phyloP scores from a whole-genome alignment of 1,140 invertebrate species.

The Drosophila nigrodunni region DNA sequence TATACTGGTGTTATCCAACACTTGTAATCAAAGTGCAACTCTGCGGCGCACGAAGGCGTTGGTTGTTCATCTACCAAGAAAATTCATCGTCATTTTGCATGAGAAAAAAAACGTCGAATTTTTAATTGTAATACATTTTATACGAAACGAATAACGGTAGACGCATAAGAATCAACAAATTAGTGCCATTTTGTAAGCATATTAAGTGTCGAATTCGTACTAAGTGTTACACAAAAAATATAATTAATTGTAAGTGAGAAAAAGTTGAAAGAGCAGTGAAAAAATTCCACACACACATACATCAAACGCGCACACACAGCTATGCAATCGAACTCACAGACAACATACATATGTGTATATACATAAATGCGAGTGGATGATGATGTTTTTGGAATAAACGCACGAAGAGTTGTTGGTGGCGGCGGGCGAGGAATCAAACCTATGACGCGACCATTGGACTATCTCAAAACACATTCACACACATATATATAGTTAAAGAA shows the following conservation, averaged over 20 bases:
- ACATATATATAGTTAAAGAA: conserved; percentile 32
- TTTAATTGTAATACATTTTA: conserved; percentile 75
- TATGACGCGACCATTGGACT: conserved; percentile 64
- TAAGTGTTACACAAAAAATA: conserved; percentile 63
- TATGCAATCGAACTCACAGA: conserved; percentile 47
- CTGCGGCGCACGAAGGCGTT: conserved; percentile 71
- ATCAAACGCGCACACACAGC: conserved; percentile 45
- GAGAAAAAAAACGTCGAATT: conserved; percentile 78
- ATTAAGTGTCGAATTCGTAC: conserved; percentile 68
- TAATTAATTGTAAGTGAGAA: conserved; percentile 71
- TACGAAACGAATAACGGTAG: conserved; percentile 70
- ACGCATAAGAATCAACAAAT: conserved; percentile 70
- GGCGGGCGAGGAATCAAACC: conserved; percentile 46
- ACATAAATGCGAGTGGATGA: conserved; percentile 71
- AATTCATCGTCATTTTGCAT: conserved; percentile 79
- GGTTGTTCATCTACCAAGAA: conserved; percentile 78
- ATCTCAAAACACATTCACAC: conserved; percentile 41
- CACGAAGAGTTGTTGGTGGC: conserved; percentile 33
- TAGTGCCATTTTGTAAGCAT: conserved; percentile 81
- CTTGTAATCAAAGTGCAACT: conserved; percentile 32
- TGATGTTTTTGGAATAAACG: conserved; percentile 75
- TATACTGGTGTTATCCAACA: conserved; percentile 14
- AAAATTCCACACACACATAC: conserved; percentile 78
- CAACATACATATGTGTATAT: conserved; percentile 46
- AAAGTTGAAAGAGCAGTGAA: conserved; percentile 75